Base-by-base conservation (phyloP, 1,140 invertebrate genomes). In the Orius insidiosus region DNA sequence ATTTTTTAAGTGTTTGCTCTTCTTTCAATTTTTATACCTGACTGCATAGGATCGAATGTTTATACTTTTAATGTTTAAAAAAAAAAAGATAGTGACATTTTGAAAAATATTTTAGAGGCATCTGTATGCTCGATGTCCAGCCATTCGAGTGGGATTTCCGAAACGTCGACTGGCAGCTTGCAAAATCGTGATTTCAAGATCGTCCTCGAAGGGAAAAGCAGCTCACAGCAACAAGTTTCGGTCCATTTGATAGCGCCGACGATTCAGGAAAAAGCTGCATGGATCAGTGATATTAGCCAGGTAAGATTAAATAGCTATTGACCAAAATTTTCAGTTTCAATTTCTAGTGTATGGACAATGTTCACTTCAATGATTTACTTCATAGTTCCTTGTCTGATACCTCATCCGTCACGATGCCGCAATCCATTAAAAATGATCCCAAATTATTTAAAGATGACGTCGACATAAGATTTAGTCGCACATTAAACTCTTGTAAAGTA, bases 371-470 rank as follows among this genome's bases (percentile, higher is more conserved):
- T 53, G 86, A 89, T 58, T 66, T 92, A 18, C 71, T 92, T 48
- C 75, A 79, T 54, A 74, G 73, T 50, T 75, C 80, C 40, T 70
- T 80, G 63, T 76, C 75, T 45, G 81, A 85, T 55, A 80, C 78
- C 33, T 81, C 79, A 34, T 84, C 79, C 1, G 80, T 89, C 9
- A 85, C 78, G 37, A 80, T 90, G 66, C 85, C 85, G 9, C 85
- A 84, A 30, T 84, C 75, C 36, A 74, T 82, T 39, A 79, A 80
- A 58, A 86, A 85, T 55, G 88, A 93, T 65, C 79, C 87, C 9
- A 82, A 84, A 52, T 66, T 94, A 15, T 94, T 90, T 64, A 84
- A 85, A 52, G 88, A 95, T 61, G 88, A 94, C 63, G 78, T 87
- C 1, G 88, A 94, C 60, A 93, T 95, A 45, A 71, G 86, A 45